A percentile compares a stretch with the other conserved stretches of the same genome.
phyloP scores from a whole-genome alignment of 2,113 vertebrate genomes.

The Rallus limicola region DNA sequence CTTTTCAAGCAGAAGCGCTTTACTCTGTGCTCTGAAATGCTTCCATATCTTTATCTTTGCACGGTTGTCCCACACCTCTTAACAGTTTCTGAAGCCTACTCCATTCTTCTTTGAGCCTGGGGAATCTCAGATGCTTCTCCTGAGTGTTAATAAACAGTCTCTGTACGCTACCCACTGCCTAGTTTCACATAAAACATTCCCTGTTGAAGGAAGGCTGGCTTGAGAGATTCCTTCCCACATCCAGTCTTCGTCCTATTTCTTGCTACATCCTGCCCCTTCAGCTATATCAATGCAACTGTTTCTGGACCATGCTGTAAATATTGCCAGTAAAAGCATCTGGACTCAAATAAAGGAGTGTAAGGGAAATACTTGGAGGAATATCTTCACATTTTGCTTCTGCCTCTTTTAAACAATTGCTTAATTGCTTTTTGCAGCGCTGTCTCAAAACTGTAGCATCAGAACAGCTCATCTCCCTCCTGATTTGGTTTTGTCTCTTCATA shows the following conservation, averaged over 20 bases:
- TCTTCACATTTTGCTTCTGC: background rate
- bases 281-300: background rate
- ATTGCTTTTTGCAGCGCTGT: background rate
- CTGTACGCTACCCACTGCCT: background rate
- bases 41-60: background rate
- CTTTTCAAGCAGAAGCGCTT: background rate
- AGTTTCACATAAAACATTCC: background rate
- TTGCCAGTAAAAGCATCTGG: background rate
- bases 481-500: background rate
- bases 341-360: background rate
- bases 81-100: background rate
- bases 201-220: background rate
- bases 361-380: background rate
- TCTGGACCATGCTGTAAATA: background rate
- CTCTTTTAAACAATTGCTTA: background rate
- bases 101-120: background rate
- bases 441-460: background rate
- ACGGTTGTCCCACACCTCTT: background rate
- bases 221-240: background rate
- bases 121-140: background rate
- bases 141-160: background rate
- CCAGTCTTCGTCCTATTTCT: background rate
- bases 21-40: background rate
- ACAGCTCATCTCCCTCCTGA: background rate
- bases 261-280: background rate